These are phyloP conservation scores for Brachionus koreanus DNA, from an alignment of 1,140 invertebrate species.

Conservation along the genomic window DNA sequence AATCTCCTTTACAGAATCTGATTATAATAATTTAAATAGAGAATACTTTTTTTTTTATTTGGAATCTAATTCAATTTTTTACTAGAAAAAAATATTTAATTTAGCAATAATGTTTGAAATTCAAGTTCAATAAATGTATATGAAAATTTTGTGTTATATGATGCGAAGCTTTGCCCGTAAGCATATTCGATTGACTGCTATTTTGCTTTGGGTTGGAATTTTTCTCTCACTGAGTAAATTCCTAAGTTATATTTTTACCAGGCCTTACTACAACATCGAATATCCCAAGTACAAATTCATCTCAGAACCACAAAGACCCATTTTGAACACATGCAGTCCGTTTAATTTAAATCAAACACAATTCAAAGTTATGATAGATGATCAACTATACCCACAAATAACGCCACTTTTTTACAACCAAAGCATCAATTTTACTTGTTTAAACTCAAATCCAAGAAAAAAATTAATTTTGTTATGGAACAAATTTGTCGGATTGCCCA, in stretches of 20 bases:
- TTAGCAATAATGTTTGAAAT: background rate
- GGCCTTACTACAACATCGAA: background rate
- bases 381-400: background rate
- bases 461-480: constrained; percentile 16
- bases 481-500: background rate
- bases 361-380: background rate
- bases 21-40: too few relatives aligned
- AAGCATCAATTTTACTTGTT: background rate
- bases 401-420: background rate
- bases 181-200: too few relatives aligned
- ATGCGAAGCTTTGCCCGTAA: too few relatives aligned
- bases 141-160: too few relatives aligned
- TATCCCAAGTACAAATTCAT: background rate
- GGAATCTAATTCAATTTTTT: too few relatives aligned
- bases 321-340: background rate
- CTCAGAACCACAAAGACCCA: background rate
- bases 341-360: background rate
- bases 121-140: too few relatives aligned
- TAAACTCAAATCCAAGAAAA: background rate
- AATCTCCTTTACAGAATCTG: too few relatives aligned
- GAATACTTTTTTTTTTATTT: too few relatives aligned
- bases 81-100: too few relatives aligned
- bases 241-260: too few relatives aligned
- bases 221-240: background rate
- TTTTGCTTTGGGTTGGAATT: too few relatives aligned